Base-by-base conservation (phyloP, 2,113 vertebrate species). In the Eudyptes chrysolophus region DNA sequence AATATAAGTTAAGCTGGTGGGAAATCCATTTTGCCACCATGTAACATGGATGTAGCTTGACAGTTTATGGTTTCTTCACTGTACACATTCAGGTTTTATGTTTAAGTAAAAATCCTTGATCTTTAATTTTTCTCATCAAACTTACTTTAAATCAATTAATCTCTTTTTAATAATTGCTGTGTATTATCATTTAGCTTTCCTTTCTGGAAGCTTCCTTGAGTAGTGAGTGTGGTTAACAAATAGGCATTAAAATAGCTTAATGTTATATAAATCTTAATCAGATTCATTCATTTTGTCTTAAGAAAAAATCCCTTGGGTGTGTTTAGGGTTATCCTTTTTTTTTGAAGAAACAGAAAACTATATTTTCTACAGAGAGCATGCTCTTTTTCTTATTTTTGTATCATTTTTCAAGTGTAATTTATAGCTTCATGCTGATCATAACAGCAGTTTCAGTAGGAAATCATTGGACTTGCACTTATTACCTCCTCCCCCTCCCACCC, bases 381-480 rank as follows among this genome's bases (percentile, higher is more conserved):
- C 93, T 97, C 96, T 95, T 97, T 98, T 98, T 98, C 97, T 98
- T 98, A 98, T 98, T 98, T 98, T 98, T 98, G 84, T 98, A 98
- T 98, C 96, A 96, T 98, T 98, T 97, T 98, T 98, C 97, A 98
- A 94, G 92, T 95, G 97, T 98, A 84, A 94, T 98, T 98, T 98
- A 94, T 98, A 98, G 86, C 95, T 98, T 97, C 81, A 96, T 90
- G 96, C 96, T 77, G 87, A 96, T 85, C 94, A 92, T 84, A 42
- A 90, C 92, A 96, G 90, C 78, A 97, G 94, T 87, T 97, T 79
- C 69, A 90, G 89, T 85, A 87, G 94, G 90, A 83, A 90, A 87
- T 40, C 24, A 12, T 65, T 88, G 62, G 89, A 96, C 79, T 94
- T 22, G 54, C 87, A 94, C 74, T 91, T 96, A 27, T 34, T 87